A percentile compares a stretch with the other conserved stretches of the same genome.
These are phyloP conservation scores for Coelopa frigida DNA, from an alignment of 1,140 invertebrate genomes.

Conservation along the genomic window DNA sequence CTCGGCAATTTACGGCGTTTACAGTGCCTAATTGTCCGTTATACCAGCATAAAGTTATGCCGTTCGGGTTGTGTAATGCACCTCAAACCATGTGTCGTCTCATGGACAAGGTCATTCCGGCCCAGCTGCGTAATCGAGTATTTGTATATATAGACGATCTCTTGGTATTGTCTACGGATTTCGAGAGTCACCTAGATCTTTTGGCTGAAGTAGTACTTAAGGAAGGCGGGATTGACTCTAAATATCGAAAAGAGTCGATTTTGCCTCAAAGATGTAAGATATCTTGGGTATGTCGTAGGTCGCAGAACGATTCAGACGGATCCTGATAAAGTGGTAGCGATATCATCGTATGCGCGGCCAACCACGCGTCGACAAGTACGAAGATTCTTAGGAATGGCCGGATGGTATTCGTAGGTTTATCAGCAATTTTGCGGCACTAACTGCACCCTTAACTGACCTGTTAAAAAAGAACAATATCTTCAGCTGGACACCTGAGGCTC, in stretches of 20 bases:
- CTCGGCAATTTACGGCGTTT: constrained; percentile 39
- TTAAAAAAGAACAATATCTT: constrained; percentile 10
- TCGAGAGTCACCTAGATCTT: constrained; percentile 34
- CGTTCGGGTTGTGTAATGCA: constrained; percentile 12
- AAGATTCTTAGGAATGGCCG: constrained; percentile 44
- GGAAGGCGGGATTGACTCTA: constrained; percentile 18
- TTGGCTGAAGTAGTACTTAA: constrained; percentile 18
- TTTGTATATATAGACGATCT: constrained; percentile 33
- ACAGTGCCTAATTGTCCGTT: constrained; percentile 23
- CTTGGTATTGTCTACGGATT: constrained; percentile 28
- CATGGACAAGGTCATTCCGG: constrained; percentile 8
- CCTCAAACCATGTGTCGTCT: constrained; percentile 9
- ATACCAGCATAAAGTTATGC: constrained; percentile 27
- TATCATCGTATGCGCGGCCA: constrained; percentile 9
- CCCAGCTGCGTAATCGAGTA: constrained; percentile 5
- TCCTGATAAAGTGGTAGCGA: constrained; percentile 18
- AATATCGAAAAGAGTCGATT: constrained; percentile 14
- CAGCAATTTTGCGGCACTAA: constrained; percentile 25
- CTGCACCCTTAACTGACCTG: constrained; percentile 24
- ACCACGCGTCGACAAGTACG: constrained; percentile 34
- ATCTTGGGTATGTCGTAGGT: constrained; percentile 17
- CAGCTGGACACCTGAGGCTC: constrained; percentile 1
- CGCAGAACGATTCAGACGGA: constrained; percentile 37
- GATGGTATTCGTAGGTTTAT: constrained; percentile 42
- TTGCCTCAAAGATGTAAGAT: constrained; percentile 22